Conservation (phyloP, 1,140 invertebrate species). For the Pantala flavescens region DNA sequence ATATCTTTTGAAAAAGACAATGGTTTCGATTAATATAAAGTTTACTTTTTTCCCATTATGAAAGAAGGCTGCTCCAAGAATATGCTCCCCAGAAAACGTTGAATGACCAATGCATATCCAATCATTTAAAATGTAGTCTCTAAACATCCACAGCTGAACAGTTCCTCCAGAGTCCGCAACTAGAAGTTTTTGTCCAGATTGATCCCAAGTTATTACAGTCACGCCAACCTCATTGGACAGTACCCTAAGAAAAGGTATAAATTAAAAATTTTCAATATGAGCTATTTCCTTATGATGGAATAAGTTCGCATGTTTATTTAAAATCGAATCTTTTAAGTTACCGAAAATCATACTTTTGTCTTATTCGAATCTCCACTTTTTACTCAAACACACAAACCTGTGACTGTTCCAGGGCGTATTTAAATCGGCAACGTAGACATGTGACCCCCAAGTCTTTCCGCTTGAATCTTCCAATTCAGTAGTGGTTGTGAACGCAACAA, state of each 20-base stretch:
- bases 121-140: conserved; percentile 70
- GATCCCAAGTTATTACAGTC: conserved; percentile 75
- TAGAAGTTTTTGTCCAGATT: conserved; percentile 63
- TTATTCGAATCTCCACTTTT: neutral
- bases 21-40: too few species aligned
- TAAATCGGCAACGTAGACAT: conserved; percentile 78
- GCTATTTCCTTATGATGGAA: neutral
- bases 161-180: conserved; percentile 62
- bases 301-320: neutral
- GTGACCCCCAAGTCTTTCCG: conserved; percentile 57
- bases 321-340: neutral
- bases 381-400: conserved; percentile 41
- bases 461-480: conserved; percentile 53
- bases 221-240: conserved; percentile 44
- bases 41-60: conserved; percentile 67
- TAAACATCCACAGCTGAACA: conserved; percentile 64
- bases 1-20: too few species aligned
- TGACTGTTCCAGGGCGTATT: conserved; percentile 74
- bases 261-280: neutral
- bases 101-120: conserved; percentile 43
- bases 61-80: conserved; percentile 69
- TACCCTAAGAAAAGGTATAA: conserved; percentile 26
- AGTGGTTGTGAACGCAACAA: conserved; percentile 67
- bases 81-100: conserved; percentile 62
- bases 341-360: neutral